These are phyloP conservation scores for Melangyna quadrimaculata DNA, from an alignment of 2,888 invertebrate genomes.

Conservation along the genomic window DNA sequence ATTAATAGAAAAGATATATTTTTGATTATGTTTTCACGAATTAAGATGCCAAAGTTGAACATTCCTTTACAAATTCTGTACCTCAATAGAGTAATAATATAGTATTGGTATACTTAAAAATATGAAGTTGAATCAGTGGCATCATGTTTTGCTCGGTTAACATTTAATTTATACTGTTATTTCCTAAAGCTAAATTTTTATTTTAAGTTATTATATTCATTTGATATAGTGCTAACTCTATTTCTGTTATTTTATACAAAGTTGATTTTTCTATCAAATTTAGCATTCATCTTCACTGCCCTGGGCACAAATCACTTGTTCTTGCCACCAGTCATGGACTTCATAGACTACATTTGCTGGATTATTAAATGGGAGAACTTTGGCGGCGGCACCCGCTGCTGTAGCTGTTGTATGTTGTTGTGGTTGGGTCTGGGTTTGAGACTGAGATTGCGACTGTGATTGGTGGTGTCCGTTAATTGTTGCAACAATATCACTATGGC, in stretches of 20 bases:
- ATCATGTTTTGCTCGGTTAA: background rate
- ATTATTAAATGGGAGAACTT: slow-evolving; percentile 78
- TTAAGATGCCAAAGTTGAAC: background rate
- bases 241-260: background rate
- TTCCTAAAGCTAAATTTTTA: background rate
- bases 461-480: slow-evolving; percentile 28
- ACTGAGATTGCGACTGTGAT: slow-evolving; percentile 81
- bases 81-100: too few relatives aligned
- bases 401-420: slow-evolving; percentile 4
- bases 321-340: slow-evolving; percentile 93
- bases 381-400: slow-evolving; percentile 52
- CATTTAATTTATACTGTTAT: background rate
- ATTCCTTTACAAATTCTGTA: background rate
- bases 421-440: slow-evolving; percentile 75
- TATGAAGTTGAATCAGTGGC: too few relatives aligned
- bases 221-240: background rate
- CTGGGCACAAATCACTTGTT: slow-evolving; percentile 86
- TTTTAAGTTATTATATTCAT: background rate
- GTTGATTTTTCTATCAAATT: background rate
- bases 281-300: slow-evolving; percentile 84
- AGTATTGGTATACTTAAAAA: too few relatives aligned
- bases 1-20: too few relatives aligned
- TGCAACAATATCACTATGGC: slow-evolving; percentile 55
- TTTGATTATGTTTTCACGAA: background rate
- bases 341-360: slow-evolving; percentile 84